Evolutionary conservation across 2,888 invertebrate genomes (phyloP), one percentile per base, ranked within the genome.

Genomic region (Ferrisia virgata): DNA sequence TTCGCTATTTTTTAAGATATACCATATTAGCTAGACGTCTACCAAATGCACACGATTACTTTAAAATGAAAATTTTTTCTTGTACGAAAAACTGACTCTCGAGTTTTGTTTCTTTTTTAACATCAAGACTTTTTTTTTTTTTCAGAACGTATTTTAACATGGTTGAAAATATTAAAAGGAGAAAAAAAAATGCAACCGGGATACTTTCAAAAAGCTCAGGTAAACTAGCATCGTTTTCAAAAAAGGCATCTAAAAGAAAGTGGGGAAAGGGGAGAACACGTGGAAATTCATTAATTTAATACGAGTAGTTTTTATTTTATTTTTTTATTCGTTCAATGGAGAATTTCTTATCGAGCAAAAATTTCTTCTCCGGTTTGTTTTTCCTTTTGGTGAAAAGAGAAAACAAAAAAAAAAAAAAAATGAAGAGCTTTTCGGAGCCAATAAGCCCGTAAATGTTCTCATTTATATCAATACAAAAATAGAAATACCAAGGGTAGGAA

Each of bases 381-480:
- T 15, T 58, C 13, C 2, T 5, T 28, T 64, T 25, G 39, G 36
- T 69, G 83, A 83, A 83, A 72, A 83, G 72, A 83, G 76, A 83
- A 83, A 28, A 83, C 76, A 72, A 82, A 15, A 83, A 83, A 83
- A 28, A 83, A 83, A 72, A 82, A 15, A 28, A 83, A 43, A 47
- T 40, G 83, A 69, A 72, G 83, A 72, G 82, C 47, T 80, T 80
- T 83, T 84, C 64, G 84, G 64, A 84, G 84, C 79, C 84, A 80
- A 84, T 84, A 84, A 84, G 64, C 84, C 79, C 64, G 84, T 84
- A 84, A 84, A 84, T 84, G 84, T 80, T 79, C 79, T 80, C 84
- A 84, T 84, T 79, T 84, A 84, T 84, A 84, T 84, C 84, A 80
- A 80, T 80, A 84, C 39, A 84, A 84, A 82, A 69, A 40, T 36